These are phyloP conservation scores for Parapsyche elsis DNA, from an alignment of 1,140 invertebrate genomes.

Conservation along the genomic window DNA sequence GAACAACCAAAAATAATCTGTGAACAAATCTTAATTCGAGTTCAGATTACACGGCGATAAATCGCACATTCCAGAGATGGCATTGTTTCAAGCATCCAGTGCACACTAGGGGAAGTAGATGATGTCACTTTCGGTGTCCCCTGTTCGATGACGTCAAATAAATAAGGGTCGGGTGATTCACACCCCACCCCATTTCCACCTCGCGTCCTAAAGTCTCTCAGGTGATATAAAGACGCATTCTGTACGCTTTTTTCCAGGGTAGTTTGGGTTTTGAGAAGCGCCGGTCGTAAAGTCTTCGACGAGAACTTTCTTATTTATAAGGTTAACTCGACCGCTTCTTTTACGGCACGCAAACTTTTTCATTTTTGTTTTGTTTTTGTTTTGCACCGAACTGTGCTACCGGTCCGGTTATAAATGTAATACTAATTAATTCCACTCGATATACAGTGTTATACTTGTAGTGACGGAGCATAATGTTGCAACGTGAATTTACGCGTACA, in stretches of 20 bases:
- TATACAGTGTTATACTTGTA: too few relatives aligned
- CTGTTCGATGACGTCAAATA: slow-evolving; percentile 44
- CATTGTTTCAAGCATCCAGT: slow-evolving; percentile 46
- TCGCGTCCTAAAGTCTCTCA: slow-evolving; percentile 44
- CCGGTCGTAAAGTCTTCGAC: slow-evolving; percentile 46
- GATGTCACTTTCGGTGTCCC: slow-evolving; percentile 36
- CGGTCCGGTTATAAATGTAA: too few relatives aligned
- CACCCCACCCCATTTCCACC: background rate
- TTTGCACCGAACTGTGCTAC: too few relatives aligned
- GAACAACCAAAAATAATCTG: background rate
- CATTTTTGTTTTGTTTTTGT: slow-evolving; percentile 33
- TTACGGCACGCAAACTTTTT: slow-evolving; percentile 51
- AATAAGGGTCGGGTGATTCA: slow-evolving; percentile 43
- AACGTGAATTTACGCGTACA: too few relatives aligned
- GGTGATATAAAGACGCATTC: slow-evolving; percentile 51
- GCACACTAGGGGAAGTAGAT: slow-evolving; percentile 36
- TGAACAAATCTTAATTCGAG: background rate
- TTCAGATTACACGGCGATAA: slow-evolving; percentile 33
- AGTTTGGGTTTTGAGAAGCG: background rate
- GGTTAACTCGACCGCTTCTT: slow-evolving; percentile 49
- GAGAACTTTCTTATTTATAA: slow-evolving; percentile 56
- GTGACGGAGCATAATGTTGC: too few relatives aligned
- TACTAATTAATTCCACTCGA: too few relatives aligned
- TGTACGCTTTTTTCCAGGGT: background rate
- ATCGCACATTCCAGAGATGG: slow-evolving; percentile 37